A percentile compares a stretch with the other conserved stretches of the same genome.
Conservation (phyloP, 2,113 vertebrate genomes). For the Oxyruncus cristatus region DNA sequence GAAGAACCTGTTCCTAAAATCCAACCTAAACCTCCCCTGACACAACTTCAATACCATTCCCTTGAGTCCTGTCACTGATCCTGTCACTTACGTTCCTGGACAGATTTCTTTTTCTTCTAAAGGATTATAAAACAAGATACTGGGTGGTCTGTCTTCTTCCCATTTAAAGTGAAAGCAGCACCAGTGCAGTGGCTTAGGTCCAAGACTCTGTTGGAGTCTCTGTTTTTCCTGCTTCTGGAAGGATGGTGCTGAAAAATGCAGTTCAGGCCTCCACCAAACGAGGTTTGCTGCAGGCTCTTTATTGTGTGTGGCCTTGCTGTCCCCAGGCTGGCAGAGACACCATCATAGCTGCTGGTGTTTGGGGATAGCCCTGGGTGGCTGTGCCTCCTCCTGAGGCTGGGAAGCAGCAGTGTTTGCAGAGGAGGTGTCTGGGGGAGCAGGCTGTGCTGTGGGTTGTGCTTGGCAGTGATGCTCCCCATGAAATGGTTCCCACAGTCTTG, state of each 20-base stretch:
- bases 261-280: background rate
- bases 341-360: background rate
- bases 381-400: background rate
- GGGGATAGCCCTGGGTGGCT: background rate
- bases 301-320: background rate
- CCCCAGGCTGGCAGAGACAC: background rate
- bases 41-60: background rate
- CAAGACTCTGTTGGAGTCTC: background rate
- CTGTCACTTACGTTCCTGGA: background rate
- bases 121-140: background rate
- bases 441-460: background rate
- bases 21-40: fast-evolving
- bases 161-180: background rate
- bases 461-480: background rate
- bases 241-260: background rate
- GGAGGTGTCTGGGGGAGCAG: background rate
- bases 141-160: background rate
- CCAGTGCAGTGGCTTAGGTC: background rate
- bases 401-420: background rate
- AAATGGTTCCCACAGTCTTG: background rate
- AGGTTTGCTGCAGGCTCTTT: background rate
- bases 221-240: background rate
- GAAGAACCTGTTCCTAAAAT: fast-evolving
- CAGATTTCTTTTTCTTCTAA: background rate
- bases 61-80: background rate